Base-by-base conservation (phyloP, 2,797 vertebrate genomes). In the Myotis findleyi region DNA sequence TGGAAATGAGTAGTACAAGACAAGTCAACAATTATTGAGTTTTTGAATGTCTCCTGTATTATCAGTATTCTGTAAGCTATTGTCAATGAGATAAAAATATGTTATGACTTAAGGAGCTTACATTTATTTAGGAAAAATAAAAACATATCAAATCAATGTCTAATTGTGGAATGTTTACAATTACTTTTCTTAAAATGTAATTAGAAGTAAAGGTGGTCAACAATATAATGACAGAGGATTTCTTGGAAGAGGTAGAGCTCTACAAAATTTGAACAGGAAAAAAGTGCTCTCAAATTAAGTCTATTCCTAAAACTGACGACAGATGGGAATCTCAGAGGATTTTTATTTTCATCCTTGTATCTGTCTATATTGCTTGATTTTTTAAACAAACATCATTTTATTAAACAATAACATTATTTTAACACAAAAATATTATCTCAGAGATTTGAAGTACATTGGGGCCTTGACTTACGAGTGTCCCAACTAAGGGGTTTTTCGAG, bases 221-320 rank as follows among this genome's bases (percentile, higher is more conserved):
- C 33, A 96, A 9, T 95, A 17, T 82, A 82, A 57, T 86, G 62
- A 80, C 18, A 91, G 23, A 91, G n/a, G 8, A 9, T 66, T 89
- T 92, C 6, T 81, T 17, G 9, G 5, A 92, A 55, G 30, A 73
- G 17, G 11, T 3, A 85, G 11, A 84, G 76, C 16, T 85, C 17
- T 84, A 64, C 11, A 80, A 17, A 3, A 68, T 89, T 82, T 89
- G 16, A 91, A 49, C 33, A 83, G 13, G 23, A 80, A 91, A 80
- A 44, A 66, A n/a, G 41, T 51, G 6, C 6, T 77, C 10, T 87
- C 3, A 27, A 79, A 51, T 89, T 36, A 79, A 81, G 72, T 92
- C 16, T 73, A n/a, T 80, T 80, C 21, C 10, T 71, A 41, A 69
- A 47, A 86, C 6, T 41, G 75, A 85, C 16, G 76, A 27, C 9